These are phyloP conservation scores for Oreochromis mossambicus DNA, from an alignment of 2,797 vertebrate genomes.

Conservation along the genomic window DNA sequence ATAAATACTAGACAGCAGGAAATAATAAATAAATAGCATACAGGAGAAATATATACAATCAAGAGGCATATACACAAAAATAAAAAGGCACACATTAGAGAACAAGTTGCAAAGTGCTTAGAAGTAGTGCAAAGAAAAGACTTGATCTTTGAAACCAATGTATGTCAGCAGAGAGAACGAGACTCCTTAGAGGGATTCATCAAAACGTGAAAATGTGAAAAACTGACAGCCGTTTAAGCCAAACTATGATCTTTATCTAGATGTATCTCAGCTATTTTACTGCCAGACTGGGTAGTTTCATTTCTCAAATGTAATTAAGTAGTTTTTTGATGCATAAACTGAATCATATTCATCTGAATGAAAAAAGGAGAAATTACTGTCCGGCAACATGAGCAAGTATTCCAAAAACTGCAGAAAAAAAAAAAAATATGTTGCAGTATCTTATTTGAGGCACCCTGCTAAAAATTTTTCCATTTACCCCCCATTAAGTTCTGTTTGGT, in stretches of 20 bases:
- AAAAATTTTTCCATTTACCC: fast-evolving
- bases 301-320: background rate
- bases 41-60: background rate
- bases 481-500: background rate
- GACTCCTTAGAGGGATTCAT: background rate
- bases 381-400: background rate
- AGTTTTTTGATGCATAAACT: background rate
- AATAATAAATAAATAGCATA: background rate
- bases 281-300: too few species aligned
- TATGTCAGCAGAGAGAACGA: background rate
- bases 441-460: background rate
- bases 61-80: background rate
- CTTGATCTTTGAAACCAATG: background rate
- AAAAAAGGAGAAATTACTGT: background rate
- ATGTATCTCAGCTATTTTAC: background rate
- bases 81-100: background rate
- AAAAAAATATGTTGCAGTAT: background rate
- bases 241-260: background rate
- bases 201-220: background rate
- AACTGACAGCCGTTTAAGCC: background rate
- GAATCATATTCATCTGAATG: background rate
- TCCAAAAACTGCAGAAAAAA: background rate
- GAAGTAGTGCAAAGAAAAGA: background rate
- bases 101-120: background rate
- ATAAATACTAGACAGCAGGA: background rate